These are phyloP conservation scores for Notamacropus eugenii DNA, from an alignment of 2,797 vertebrate species.

Conservation along the genomic window DNA sequence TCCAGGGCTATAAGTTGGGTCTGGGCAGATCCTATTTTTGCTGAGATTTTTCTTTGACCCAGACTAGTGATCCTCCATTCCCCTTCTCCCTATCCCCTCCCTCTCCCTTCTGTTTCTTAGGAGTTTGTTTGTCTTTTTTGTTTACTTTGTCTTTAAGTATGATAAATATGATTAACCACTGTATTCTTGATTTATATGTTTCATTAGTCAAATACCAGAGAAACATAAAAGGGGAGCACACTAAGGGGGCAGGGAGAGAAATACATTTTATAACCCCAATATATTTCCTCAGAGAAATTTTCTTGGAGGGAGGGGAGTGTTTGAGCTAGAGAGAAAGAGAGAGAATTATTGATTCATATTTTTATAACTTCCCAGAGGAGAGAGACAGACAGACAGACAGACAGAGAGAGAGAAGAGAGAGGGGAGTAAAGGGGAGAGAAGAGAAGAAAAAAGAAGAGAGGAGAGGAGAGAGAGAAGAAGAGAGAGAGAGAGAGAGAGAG, in stretches of 20 bases:
- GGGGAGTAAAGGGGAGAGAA: not conserved
- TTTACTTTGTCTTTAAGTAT: not conserved
- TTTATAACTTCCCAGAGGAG: not conserved
- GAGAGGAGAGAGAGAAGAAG: not conserved
- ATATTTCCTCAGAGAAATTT: not conserved
- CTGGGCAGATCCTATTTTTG: not conserved
- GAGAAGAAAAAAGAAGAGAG: not conserved
- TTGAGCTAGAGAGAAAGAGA: not conserved
- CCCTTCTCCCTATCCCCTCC: not conserved
- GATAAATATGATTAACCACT: not conserved
- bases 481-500: too few relatives aligned
- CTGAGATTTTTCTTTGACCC: not conserved
- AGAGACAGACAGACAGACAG: not conserved
- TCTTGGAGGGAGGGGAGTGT: not conserved
- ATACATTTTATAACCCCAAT: not conserved
- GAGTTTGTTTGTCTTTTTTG: not conserved
- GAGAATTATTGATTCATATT: not conserved
- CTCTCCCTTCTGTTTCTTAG: not conserved
- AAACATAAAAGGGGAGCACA: not conserved
- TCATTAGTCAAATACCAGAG: not conserved
- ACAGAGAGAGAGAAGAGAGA: not conserved
- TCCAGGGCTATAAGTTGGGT: not conserved
- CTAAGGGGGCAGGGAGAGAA: not conserved
- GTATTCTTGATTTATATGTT: not conserved
- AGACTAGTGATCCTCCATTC: not conserved